phyloP scores from a whole-genome alignment of 2,888 invertebrate species.

The Drosophila crucigera region DNA sequence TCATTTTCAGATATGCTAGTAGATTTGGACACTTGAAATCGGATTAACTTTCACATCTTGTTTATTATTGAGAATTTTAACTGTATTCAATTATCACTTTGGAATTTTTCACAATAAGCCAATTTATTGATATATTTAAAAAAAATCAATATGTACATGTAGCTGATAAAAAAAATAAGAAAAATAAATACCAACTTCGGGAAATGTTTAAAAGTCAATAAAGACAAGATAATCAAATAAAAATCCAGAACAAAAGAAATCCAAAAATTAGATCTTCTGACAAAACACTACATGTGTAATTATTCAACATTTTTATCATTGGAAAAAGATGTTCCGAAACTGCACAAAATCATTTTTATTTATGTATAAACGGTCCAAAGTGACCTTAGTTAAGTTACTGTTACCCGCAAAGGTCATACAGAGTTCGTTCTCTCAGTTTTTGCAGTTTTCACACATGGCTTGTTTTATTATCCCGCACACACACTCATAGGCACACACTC shows the following conservation, averaged over 20 bases:
- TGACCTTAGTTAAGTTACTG: constrained; percentile 1
- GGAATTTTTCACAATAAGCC: not conserved
- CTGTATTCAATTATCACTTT: not conserved
- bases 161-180: not conserved
- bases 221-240: not conserved
- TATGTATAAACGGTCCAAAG: not conserved
- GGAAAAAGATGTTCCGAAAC: not conserved
- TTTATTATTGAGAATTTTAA: not conserved
- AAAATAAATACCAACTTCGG: not conserved
- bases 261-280: not conserved
- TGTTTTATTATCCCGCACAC: constrained; percentile 53
- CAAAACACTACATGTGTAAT: not conserved
- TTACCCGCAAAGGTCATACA: constrained; percentile 20
- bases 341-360: not conserved
- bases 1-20: not conserved
- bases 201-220: not conserved
- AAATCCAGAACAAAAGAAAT: not conserved
- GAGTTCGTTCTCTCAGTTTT: constrained; percentile 33
- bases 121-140: not conserved
- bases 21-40: not conserved
- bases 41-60: not conserved
- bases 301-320: not conserved
- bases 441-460: constrained; percentile 40
- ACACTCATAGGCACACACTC: constrained; percentile 4
- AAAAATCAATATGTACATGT: not conserved